A percentile compares a stretch with the other conserved stretches of the same genome.
Evolutionary conservation across 1,140 invertebrate genomes (phyloP).

Genomic region (Rhynchophorus ferrugineus): DNA sequence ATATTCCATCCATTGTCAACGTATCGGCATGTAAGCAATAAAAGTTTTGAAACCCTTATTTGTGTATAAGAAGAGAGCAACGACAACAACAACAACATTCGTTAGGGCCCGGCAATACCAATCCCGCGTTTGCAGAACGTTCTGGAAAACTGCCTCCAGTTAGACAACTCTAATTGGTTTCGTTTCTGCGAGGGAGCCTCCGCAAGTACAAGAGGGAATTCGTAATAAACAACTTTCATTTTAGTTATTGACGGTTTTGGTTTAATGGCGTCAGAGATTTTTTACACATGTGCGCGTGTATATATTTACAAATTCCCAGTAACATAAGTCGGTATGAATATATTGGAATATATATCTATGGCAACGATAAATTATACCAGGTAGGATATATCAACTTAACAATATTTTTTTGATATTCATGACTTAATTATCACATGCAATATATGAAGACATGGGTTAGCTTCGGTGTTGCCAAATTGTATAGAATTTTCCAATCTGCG

Average conservation of each 20-base stretch:
- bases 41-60: background rate
- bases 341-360: too few relatives aligned
- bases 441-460: too few relatives aligned
- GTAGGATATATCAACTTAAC: too few relatives aligned
- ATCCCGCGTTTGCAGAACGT: constrained; percentile 2
- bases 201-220: constrained; percentile 3
- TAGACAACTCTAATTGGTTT: constrained; percentile 9
- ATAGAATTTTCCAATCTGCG: too few relatives aligned
- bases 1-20: background rate
- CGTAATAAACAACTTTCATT: constrained; percentile 3
- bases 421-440: too few relatives aligned
- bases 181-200: constrained; percentile 2
- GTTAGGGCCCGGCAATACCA: background rate
- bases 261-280: background rate
- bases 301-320: too few relatives aligned
- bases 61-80: background rate
- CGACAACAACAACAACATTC: background rate
- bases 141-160: constrained; percentile 6
- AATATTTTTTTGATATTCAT: too few relatives aligned
- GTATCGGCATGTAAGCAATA: background rate
- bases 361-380: too few relatives aligned
- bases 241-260: background rate
- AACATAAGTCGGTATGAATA: too few relatives aligned
- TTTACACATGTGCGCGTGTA: too few relatives aligned
- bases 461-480: too few relatives aligned